Evolutionary conservation across 2,113 vertebrate species (phyloP).

Genomic region (Gallinago undulata): DNA sequence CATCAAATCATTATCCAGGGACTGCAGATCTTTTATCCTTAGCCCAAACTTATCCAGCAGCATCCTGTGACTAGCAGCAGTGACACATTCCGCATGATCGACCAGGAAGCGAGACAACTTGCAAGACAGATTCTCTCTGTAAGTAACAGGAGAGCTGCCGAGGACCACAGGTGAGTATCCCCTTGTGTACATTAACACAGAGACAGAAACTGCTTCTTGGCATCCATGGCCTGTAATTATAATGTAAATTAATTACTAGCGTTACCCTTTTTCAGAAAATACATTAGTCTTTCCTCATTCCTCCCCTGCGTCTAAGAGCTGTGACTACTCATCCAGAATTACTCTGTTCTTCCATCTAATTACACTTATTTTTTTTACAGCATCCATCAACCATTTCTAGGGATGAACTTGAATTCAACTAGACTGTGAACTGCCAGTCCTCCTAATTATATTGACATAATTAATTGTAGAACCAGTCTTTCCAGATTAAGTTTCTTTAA

Average conservation of each 20-base stretch:
- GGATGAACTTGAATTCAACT: background rate
- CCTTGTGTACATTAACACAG: conserved; percentile 70
- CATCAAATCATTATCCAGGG: conserved; percentile 77
- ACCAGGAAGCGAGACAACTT: conserved; percentile 79
- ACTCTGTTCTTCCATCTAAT: background rate
- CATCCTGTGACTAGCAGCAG: conserved; percentile 69
- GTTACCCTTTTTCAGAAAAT: background rate
- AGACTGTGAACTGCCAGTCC: background rate
- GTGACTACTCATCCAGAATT: background rate
- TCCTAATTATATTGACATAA: background rate
- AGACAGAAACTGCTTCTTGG: conserved; percentile 78
- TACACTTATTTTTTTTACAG: background rate
- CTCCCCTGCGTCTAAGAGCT: accelerated
- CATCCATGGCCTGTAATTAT: conserved; percentile 75
- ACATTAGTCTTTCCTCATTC: background rate
- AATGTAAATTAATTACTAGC: background rate
- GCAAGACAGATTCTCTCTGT: conserved; percentile 77
- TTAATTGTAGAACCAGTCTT: background rate
- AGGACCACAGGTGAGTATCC: conserved; percentile 69
- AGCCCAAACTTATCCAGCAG: conserved; percentile 77
- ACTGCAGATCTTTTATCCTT: conserved; percentile 44
- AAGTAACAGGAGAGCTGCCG: conserved; percentile 68
- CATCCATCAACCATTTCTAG: background rate
- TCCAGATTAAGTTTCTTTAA: background rate
- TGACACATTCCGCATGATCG: conserved; percentile 63